Conservation (phyloP, 2,797 vertebrate genomes). For the Rhinatrema bivittatum region DNA sequence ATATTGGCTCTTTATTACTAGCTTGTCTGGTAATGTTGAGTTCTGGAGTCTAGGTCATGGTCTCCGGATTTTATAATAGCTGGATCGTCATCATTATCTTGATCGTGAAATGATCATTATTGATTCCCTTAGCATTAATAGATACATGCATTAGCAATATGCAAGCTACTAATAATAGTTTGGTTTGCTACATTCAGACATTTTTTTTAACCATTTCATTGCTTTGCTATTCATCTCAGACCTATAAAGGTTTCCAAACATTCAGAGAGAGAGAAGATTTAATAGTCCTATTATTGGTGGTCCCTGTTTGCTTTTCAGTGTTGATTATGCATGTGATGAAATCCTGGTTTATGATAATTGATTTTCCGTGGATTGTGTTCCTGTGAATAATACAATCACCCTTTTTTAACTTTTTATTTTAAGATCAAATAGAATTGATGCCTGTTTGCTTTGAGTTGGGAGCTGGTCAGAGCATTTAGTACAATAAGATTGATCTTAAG, state of each 20-base stretch:
- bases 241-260: not conserved
- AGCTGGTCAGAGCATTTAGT: constrained; percentile 50
- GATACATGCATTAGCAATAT: too few species aligned
- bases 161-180: too few species aligned
- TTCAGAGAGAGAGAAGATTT: not conserved
- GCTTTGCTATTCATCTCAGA: too few species aligned
- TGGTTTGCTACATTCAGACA: too few species aligned
- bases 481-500: constrained; percentile 52
- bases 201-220: too few species aligned
- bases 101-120: too few species aligned
- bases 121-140: too few species aligned
- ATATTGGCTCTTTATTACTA: too few species aligned
- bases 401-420: constrained; percentile 38
- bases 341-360: constrained; percentile 55
- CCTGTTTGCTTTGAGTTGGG: constrained; percentile 43
- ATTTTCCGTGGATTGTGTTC: constrained; percentile 46
- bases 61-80: too few species aligned
- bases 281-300: constrained; percentile 19
- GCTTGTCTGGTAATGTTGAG: too few species aligned
- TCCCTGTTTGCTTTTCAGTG: constrained; percentile 34
- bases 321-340: constrained; percentile 37
- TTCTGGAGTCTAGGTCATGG: too few species aligned
- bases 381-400: constrained; percentile 52
- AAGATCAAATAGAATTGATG: constrained; percentile 54
- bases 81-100: too few species aligned